A percentile compares a stretch with the other conserved stretches of the same genome.
These are phyloP conservation scores for Lacerta viridis DNA, from an alignment of 2,797 vertebrate species.

Conservation along the genomic window DNA sequence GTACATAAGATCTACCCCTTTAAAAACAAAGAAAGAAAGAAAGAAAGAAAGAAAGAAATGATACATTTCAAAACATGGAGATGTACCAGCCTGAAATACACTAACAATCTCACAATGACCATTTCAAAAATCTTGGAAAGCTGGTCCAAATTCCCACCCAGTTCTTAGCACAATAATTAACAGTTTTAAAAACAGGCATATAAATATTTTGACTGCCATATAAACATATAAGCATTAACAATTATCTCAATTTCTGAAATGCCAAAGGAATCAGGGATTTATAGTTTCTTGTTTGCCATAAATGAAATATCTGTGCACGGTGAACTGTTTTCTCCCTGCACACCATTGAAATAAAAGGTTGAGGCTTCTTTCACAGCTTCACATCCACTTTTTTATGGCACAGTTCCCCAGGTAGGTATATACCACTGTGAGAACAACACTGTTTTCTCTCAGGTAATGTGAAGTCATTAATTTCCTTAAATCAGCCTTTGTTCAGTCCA, in stretches of 20 bases:
- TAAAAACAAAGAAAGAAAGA: neutral
- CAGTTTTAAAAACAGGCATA: conserved; percentile 34
- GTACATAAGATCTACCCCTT: neutral
- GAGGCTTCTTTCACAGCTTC: neutral
- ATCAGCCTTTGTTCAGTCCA: too few relatives aligned
- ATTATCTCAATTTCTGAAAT: conserved; percentile 4
- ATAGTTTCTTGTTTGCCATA: neutral
- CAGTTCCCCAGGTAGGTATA: neutral
- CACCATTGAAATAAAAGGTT: too few relatives aligned
- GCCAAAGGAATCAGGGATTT: neutral
- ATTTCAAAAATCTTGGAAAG: conserved; percentile 3
- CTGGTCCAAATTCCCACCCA: neutral
- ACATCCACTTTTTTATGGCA: neutral
- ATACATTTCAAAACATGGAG: neutral
- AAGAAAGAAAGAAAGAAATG: neutral
- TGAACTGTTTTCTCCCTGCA: neutral
- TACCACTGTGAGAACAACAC: neutral
- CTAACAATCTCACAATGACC: neutral
- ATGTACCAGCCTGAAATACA: neutral
- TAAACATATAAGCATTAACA: neutral
- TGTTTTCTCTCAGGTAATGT: neutral
- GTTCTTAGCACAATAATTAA: neutral
- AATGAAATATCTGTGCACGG: neutral
- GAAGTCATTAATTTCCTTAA: neutral
- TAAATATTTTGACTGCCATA: conserved; percentile 15